Conservation (phyloP, 2,113 vertebrate species). For the Otocyon megalotis region DNA sequence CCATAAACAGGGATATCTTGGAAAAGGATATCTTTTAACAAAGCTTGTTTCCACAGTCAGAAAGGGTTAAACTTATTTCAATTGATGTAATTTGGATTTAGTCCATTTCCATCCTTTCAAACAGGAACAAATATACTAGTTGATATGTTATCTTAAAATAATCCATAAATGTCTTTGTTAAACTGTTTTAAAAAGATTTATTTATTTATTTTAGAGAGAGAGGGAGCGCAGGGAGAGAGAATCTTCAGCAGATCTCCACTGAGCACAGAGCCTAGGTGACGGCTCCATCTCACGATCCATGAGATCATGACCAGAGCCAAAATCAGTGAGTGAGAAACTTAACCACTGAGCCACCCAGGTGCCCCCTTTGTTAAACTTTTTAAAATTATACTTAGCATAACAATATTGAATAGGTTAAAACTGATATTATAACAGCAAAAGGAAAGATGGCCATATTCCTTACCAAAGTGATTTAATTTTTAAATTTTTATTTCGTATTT, state of each 20-base stretch:
- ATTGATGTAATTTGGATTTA: neutral
- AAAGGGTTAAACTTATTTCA: neutral
- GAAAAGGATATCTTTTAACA: slow-evolving; percentile 21
- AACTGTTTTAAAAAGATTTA: neutral
- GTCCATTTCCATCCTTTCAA: neutral
- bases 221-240: neutral
- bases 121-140: neutral
- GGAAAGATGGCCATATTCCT: neutral
- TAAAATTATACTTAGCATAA: neutral
- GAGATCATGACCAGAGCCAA: neutral
- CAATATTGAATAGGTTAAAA: neutral
- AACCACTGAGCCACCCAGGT: neutral
- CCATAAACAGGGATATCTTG: neutral
- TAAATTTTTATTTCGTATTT: neutral
- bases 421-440: neutral
- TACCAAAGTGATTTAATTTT: neutral
- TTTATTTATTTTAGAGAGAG: neutral
- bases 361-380: neutral
- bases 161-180: neutral
- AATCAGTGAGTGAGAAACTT: neutral
- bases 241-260: neutral
- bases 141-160: neutral
- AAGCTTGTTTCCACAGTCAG: neutral
- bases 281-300: neutral
- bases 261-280: neutral